Evolutionary conservation across 2,888 invertebrate species (phyloP).

Genomic region (Acanthosepion lycidas): DNA sequence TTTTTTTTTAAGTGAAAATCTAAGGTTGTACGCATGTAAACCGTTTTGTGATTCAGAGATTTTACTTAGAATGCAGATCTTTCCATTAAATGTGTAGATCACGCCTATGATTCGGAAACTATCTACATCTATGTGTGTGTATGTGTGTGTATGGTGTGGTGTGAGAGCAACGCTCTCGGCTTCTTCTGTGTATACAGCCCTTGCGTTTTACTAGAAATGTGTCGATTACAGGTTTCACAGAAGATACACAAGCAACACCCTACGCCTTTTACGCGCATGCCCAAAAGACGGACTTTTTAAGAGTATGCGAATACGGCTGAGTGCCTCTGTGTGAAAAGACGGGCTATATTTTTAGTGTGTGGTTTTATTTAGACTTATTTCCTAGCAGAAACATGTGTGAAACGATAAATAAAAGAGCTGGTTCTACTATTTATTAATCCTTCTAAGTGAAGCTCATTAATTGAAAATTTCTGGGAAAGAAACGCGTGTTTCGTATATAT

Average conservation of each 20-base stretch:
- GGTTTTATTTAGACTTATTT: too few relatives aligned
- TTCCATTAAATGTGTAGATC: neutral
- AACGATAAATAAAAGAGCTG: too few relatives aligned
- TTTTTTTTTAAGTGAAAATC: neutral
- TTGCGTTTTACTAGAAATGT: neutral
- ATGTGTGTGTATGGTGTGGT: neutral
- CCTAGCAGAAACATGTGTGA: too few relatives aligned
- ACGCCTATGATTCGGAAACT: neutral
- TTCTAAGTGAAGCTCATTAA: too few relatives aligned
- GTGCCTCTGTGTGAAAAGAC: too few relatives aligned
- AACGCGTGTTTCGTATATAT: too few relatives aligned
- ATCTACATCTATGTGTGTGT: neutral
- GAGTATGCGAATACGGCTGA: neutral
- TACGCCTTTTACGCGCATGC: slow-evolving; percentile 5
- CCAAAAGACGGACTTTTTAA: neutral
- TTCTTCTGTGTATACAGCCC: neutral
- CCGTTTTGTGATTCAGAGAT: neutral
- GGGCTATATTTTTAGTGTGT: too few relatives aligned
- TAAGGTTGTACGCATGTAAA: neutral
- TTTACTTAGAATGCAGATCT: neutral
- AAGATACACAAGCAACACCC: neutral
- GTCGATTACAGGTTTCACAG: neutral
- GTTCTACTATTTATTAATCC: too few relatives aligned
- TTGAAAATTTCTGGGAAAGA: too few relatives aligned
- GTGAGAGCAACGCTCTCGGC: neutral